Evolutionary conservation across 2,888 invertebrate genomes (phyloP), one percentile per base, ranked within the genome.

Genomic region (Anorthoa munda): DNA sequence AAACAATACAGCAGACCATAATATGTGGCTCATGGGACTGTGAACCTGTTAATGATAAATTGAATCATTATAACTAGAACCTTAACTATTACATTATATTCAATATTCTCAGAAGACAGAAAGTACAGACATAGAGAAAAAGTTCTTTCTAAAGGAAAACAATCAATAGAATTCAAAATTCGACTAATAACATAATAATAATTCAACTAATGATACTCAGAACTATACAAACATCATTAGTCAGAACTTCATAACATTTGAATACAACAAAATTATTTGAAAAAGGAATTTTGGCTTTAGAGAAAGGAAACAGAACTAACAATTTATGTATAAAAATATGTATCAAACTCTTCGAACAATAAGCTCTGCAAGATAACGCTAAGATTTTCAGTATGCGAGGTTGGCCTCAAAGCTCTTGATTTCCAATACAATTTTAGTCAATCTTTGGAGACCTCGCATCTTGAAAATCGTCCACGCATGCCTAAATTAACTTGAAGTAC

Each of bases 61-160:
- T 53, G 68, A 74, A 72, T 68, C 63, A 61, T 77, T 71, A 77
- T 61, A 82, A 66, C 67, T 82, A 82, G n/a, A 59, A 45, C 67
- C 68, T 85, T 76, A 72, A 67, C 59, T 74, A 83, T 70, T 77
- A 67, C 50, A 81, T 60, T 72, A 59, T 59, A 31, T 63, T 76
- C 55, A 46, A 69, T 72, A 70, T 60, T 53, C 23, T 50, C 53
- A 23, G 39, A 50, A 50, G 23, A 51, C 50, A 75, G 39, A 7
- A 39, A 39, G 39, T 21, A 51, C 46, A 75, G 63, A 39, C 26
- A 50, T 23, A 12, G 12, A 48, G 21, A 15, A 45, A 58, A 48
- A 46, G 15, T 53, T 46, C 64, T 12, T 66, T 48, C 50, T 46
- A 39, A 48, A 64, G 70, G 21, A 53, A 53, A 48, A 70, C 67